Base-by-base conservation (phyloP, 2,888 invertebrate genomes). In the Napeogenes inachia region DNA sequence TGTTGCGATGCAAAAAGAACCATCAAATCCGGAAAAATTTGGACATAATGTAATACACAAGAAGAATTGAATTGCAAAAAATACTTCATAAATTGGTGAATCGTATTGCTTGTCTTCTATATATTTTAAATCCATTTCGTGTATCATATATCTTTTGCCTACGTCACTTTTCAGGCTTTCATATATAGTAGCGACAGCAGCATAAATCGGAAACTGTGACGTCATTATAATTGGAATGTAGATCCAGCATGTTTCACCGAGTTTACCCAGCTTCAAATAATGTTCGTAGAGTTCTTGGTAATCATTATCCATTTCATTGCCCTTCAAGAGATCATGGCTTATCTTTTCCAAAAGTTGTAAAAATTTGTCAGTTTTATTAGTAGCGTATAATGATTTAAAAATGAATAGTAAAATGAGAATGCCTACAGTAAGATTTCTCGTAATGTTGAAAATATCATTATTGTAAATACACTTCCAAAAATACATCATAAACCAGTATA, bases 1-100 rank as follows among this genome's bases (percentile, higher is more conserved):
- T 0, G 79, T 82, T 1, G 81, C 80, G 57, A 87, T 85, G 60
- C 86, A 85, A 61, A 85, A 86, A 0, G 83, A 84, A 0, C 85
- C 84, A 46, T 86, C 87, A 12, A 86, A 79, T 1, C 86, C 85
- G 4, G 75, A 69, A 62, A 79, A 87, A 46, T 79, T 79, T 2
- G 81, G 80, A 2, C 77, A 70, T 0, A 87, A 70, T 4, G 78
- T 68, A 1, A 81, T 45, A 42, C 79, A 79, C 57, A 80, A 79
- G 0, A 74, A 10, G 33, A 80, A 73, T 57, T 78, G 83, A 67
- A 82, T 85, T 0, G 76, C 79, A 62, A 83, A 87, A 56, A 83
- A 71, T 2, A 80, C 66, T 64, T 86, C 79, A 56, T 81, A 87
- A 65, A 82, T 83, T 1, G 86, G 87, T 4, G 80, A 71, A 13